phyloP scores from a whole-genome alignment of 2,888 invertebrate genomes.

The Drosophila paracracens region DNA sequence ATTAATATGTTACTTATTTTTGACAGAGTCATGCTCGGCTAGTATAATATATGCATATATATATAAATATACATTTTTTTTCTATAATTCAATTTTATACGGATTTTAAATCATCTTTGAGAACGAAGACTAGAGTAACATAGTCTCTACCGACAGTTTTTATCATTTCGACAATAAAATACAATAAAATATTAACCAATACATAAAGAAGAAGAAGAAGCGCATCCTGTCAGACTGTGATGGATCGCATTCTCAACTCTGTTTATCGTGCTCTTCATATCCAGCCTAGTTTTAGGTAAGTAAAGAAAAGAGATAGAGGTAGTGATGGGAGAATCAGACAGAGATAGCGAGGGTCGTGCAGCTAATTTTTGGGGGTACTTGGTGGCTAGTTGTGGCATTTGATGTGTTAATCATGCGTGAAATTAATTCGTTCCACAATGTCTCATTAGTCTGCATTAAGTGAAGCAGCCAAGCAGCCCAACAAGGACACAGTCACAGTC shows the following conservation, averaged over 20 bases:
- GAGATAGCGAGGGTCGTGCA: background rate
- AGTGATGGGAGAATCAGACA: background rate
- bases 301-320: background rate
- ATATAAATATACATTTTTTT: background rate
- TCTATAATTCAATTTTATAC: background rate
- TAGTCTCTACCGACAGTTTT: background rate
- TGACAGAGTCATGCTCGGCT: background rate
- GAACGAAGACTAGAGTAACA: background rate
- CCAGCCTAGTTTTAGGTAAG: background rate
- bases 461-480: constrained; percentile 67
- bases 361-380: background rate
- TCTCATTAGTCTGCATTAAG: constrained; percentile 83
- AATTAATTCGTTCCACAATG: constrained; percentile 82
- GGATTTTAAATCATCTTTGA: background rate
- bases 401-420: constrained; percentile 83
- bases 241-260: constrained; percentile 11
- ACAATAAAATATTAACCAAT: background rate
- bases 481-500: constrained; percentile 41
- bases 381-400: constrained; percentile 57
- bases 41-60: no score
- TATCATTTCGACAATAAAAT: background rate
- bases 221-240: constrained; percentile 1
- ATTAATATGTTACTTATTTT: background rate
- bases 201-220: background rate
- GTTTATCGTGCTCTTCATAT: constrained; percentile 6